Evolutionary conservation across 1,140 invertebrate genomes (phyloP).

Genomic region (Aricia agestis): DNA sequence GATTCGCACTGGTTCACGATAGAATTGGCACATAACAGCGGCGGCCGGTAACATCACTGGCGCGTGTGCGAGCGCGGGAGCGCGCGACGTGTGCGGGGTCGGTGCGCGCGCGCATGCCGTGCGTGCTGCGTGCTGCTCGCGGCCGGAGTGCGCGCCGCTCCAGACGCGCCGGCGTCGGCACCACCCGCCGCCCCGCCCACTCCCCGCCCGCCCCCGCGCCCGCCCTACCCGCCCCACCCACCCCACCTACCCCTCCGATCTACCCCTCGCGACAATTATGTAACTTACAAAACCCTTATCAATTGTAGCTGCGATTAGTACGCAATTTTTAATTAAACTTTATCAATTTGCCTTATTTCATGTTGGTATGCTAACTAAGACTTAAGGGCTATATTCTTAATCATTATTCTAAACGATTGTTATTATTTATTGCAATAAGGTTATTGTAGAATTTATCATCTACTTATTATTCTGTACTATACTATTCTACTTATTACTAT

Average conservation of each 20-base stretch:
- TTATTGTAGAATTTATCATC: too few species aligned
- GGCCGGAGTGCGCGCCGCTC: conserved; percentile 51
- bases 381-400: too few species aligned
- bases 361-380: too few species aligned
- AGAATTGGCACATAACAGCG: conserved; percentile 60
- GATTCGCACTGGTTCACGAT: conserved; percentile 62
- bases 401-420: too few species aligned
- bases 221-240: conserved; percentile 27
- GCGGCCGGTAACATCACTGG: conserved; percentile 62
- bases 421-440: too few species aligned
- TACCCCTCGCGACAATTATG: conserved; percentile 10
- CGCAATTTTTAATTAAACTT: too few species aligned
- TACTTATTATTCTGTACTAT: too few species aligned
- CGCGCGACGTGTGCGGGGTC: conserved; percentile 44
- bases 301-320: too few species aligned
- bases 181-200: conserved; percentile 36
- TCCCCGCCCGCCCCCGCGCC: conserved; percentile 37
- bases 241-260: conserved; percentile 30
- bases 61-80: conserved; percentile 50
- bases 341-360: too few species aligned
- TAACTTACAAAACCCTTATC: not conserved
- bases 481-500: too few species aligned
- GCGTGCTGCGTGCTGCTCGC: conserved; percentile 41
- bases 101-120: conserved; percentile 34
- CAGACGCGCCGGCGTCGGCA: conserved; percentile 60